Base-by-base conservation (phyloP, 35 echinoderm and acorn worm genomes). In the Lytechinus pictus region DNA sequence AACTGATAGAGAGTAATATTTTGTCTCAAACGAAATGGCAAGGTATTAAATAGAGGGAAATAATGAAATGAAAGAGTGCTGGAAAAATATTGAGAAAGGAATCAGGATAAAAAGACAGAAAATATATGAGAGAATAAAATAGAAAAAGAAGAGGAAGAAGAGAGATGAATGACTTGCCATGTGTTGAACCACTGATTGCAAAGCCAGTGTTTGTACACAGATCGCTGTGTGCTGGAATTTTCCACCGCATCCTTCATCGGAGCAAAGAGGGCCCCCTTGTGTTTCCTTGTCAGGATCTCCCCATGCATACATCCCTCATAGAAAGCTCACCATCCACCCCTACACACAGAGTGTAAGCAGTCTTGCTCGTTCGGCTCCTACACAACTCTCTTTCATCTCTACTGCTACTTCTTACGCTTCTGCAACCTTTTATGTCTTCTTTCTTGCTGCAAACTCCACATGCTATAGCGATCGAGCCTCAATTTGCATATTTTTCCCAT, bases 401-500 rank as follows among this genome's bases (percentile, higher is more conserved):
- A 16, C 66, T 79, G 66, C 21, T 79, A 58, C 56, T 24, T 79
- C 19, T 79, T 24, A 16, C 8, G 66, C 66, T 79, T 79, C 21
- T 79, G 66, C n/a, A 21, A 24, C 66, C 14, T 79, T 79, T 79
- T 24, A 24, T 3, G 4, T 79, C 66, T 79, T 19, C 66, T 79
- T 79, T 79, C 19, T 79, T 24, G 16, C 66, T 79, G 19, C 3
- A 79, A 79, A 79, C 66, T 79, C 16, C 66, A 79, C 66, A 24
- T 79, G 66, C 66, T 24, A 24, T 16, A 79, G 66, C 21, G 19
- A 79, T 79, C 66, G 66, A 79, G 66, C 66, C 16, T 79, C 66
- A 79, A 79, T 79, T 79, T 79, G 66, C 66, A 79, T 79, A 79
- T 79, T 79, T 79, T 79, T 79, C 66, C 66, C 66, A 79, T 79